Percentiles rank a stretch among this genome's conserved stretches.
These are phyloP conservation scores for Apotomis turbidana DNA, from an alignment of 2,888 invertebrate species.

Conservation along the genomic window DNA sequence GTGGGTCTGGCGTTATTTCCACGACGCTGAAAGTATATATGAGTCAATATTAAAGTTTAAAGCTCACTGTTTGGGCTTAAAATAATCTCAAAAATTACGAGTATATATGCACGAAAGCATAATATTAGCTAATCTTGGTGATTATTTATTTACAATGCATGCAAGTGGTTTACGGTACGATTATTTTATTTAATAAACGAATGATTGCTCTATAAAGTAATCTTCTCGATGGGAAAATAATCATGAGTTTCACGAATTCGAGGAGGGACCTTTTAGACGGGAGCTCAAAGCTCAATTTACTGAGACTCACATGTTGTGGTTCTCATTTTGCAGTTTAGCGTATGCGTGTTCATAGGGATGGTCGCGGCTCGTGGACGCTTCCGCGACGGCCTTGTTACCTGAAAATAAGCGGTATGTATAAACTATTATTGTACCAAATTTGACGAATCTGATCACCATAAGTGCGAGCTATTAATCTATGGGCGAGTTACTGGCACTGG, in stretches of 20 bases:
- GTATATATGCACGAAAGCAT: too few species aligned
- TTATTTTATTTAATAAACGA: too few species aligned
- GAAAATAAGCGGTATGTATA: slow-evolving; percentile 41
- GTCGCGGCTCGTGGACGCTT: slow-evolving; percentile 75
- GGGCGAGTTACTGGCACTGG: too few species aligned
- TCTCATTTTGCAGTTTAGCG: slow-evolving; percentile 87
- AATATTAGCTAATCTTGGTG: too few species aligned
- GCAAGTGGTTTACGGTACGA: too few species aligned
- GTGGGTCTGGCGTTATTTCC: slow-evolving; percentile 70
- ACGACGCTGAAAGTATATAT: slow-evolving; percentile 61
- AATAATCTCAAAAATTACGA: neutral
- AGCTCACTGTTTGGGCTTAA: neutral
- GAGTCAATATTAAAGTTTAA: neutral
- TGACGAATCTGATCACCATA: too few species aligned
- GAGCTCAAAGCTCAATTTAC: neutral
- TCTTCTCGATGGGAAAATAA: too few species aligned
- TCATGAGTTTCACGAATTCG: neutral
- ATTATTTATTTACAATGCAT: too few species aligned
- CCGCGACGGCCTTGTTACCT: slow-evolving; percentile 67
- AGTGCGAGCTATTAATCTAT: too few species aligned
- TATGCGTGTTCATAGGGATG: slow-evolving; percentile 90
- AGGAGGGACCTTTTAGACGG: neutral
- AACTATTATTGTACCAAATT: too few species aligned
- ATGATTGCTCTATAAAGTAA: too few species aligned
- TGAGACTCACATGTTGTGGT: slow-evolving; percentile 67